Base-by-base conservation (phyloP, 2,113 vertebrate species). In the Forbesichthys agassizii region DNA sequence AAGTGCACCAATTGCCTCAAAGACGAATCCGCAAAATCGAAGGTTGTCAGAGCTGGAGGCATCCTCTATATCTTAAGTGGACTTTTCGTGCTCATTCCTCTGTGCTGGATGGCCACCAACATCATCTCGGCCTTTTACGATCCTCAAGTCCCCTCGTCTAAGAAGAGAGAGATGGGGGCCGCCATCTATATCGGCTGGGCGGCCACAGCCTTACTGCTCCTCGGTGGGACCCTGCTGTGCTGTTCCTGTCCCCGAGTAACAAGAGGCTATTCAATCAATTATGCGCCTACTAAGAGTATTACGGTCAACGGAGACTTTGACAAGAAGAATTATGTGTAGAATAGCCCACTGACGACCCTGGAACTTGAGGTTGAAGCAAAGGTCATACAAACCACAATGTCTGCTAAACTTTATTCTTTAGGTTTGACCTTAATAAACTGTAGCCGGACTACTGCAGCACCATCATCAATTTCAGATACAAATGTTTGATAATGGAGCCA, bases 141-240 rank as follows among this genome's bases (percentile, higher is more conserved):
- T 83, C 94, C 92, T 7, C 33, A 75, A 0, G 88, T 98, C 11
- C 92, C 92, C 0, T 0, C 86, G 8, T 90, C 95, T 36, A 51
- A 93, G 87, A 98, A 98, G 88, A 74, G 93, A 20, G 96, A 98
- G 92, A 94, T 98, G 81, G 96, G 96, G 0, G 94, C 96, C 0
- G 94, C 96, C 0, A 93, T 98, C 47, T 98, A 98, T 90, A 91
- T 96, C n/a, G 96, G 96, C 74, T 98, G 96, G 96, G 95, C 94
- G 0, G 94, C 94, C 67, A 76, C 94, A 0, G 94, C 94, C 3
- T 90, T 98, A 63, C 92, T 98, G 71, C 90, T 98, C 63, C 64
- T 94, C 5, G 96, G 96, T 0, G 96, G 96, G 0, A 80, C 90
- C 4, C 90, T 97, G 36, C 92, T 98, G 69, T 95, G 94, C 87